Percentiles rank a stretch among this genome's conserved stretches.
These are phyloP conservation scores for Enteromius trimaculatus DNA, from an alignment of 2,797 vertebrate genomes.

Conservation along the genomic window DNA sequence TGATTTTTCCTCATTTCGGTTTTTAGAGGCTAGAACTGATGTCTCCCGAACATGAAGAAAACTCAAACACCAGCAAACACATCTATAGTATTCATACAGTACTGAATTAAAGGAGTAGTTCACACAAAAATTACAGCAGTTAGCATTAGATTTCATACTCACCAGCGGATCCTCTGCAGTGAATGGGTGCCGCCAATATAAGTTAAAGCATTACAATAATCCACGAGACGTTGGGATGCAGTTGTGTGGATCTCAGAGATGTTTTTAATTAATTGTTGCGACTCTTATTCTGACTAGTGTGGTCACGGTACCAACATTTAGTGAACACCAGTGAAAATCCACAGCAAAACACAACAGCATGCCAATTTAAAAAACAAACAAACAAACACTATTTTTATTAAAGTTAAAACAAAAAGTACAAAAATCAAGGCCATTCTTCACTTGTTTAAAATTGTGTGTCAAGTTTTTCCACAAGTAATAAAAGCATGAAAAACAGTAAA, in stretches of 20 bases:
- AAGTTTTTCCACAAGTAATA: too few species aligned
- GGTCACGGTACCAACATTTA: too few species aligned
- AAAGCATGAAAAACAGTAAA: too few species aligned
- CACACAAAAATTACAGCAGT: neutral
- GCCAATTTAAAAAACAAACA: too few species aligned
- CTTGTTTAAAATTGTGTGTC: too few species aligned
- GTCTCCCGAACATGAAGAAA: conserved; percentile 26
- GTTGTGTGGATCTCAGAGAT: neutral
- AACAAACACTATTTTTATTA: too few species aligned
- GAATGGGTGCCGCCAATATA: neutral
- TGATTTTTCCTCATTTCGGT: conserved; percentile 22
- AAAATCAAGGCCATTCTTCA: too few species aligned
- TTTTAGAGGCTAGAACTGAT: neutral
- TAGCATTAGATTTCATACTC: neutral
- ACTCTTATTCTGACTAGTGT: neutral
- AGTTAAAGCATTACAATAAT: neutral
- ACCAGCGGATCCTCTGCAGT: neutral
- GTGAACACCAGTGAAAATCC: too few species aligned
- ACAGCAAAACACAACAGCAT: too few species aligned
- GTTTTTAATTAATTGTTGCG: neutral
- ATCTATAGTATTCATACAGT: neutral
- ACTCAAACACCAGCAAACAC: conserved; percentile 23
- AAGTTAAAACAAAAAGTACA: too few species aligned
- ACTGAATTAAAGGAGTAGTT: neutral
- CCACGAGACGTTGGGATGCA: neutral